Base-by-base conservation (phyloP, 2,888 invertebrate genomes). In the Auanema sp. region DNA sequence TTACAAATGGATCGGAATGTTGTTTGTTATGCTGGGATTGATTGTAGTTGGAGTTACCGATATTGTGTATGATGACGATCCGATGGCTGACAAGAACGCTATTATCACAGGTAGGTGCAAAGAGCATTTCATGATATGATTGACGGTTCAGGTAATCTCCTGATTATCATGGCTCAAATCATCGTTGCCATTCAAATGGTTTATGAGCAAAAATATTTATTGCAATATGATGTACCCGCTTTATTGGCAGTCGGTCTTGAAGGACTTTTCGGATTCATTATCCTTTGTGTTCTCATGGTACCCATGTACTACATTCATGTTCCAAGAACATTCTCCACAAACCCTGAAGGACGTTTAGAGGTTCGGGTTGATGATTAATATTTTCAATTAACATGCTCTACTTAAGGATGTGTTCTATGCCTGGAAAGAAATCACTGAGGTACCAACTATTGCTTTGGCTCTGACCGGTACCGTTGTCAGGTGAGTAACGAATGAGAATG, bases 191-290 rank as follows among this genome's bases (percentile, higher is more conserved):
- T 90, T 62, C 94, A 95, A 86, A 93, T 95, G 91, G 93, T 96
- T 0, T 90, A 92, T 69, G 96, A 97, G 85, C 95, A 97, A 84
- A 92, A 92, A 85, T 76, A 90, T 84, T 89, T 96, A 0, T 87
- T 89, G 64, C 90, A 91, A 56, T 87, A 90, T 76, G 91, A 93
- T 85, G 91, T 95, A 54, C 91, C 92, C 0, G 89, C 95, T 0
- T 86, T 96, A 66, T 91, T 92, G 84, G 94, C 92, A 5, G 91
- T 93, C 21, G 95, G 96, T 8, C 92, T 92, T 91, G 94, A 96
- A 88, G 93, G 79, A 62, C 56, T 77, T n/a, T 76, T 80, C 60
- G 78, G 77, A 24, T 72, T 78, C 71, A 60, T 68, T 8, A 77
- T 78, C 33, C 70, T 81, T 18, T 59, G 64, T 14, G 14, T 90